Base-by-base conservation (phyloP, 2,888 invertebrate species). In the Aphrophora alni region DNA sequence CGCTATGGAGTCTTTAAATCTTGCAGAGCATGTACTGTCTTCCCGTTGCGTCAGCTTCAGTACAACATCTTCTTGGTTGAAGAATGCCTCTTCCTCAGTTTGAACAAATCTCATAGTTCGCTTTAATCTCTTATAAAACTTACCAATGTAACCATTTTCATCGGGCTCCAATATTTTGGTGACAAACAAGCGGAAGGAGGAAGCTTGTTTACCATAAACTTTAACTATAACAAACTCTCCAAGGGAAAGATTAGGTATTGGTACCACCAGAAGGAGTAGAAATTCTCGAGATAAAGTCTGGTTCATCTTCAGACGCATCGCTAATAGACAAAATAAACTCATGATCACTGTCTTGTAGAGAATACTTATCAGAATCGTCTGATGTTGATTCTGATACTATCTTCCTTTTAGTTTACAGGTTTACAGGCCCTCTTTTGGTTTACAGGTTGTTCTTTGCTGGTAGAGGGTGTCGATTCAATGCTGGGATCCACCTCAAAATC, bases 71-170 rank as follows among this genome's bases (percentile, higher is more conserved):
- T 77, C 77, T 24, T 38, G 70, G 69, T 38, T 77, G 76, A 82
- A 76, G n/a, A n/a, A n/a, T n/a, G n/a, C n/a, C n/a, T n/a, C n/a
- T n/a, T n/a, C n/a, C n/a, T n/a, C n/a, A n/a, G n/a, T n/a, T n/a
- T n/a, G n/a, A n/a, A n/a, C n/a, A n/a, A n/a, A n/a, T n/a, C n/a
- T n/a, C n/a, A n/a, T n/a, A n/a, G n/a, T n/a, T n/a, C n/a, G n/a
- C n/a, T n/a, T n/a, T n/a, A n/a, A n/a, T n/a, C n/a, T n/a, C 78
- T 82, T 82, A 75, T 75, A 71, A 72, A 82, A 82, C 74, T 68
- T 78, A n/a, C 71, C 77, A 75, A 44, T 80, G 75, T 82, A 82
- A 25, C 77, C 38, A 27, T 77, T 71, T 17, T 74, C 72, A 77
- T 73, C 73, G 73, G 28, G 51, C n/a, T 71, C 72, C 24, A 82